Conservation (phyloP, 1,140 invertebrate genomes). For the Heterodera carotae region DNA sequence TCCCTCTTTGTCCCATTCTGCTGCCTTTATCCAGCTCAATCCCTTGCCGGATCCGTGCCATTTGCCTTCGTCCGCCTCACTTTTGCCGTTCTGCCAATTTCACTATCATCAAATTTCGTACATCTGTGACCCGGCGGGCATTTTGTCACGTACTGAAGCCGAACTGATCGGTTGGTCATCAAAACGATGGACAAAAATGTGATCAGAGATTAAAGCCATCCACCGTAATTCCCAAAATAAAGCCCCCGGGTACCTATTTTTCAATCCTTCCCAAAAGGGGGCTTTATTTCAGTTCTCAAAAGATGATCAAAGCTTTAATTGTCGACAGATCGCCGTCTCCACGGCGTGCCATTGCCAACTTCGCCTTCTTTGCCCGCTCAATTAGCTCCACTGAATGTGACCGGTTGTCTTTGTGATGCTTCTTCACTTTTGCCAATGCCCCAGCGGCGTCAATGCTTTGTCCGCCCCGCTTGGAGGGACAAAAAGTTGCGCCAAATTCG, state of each 20-base stretch:
- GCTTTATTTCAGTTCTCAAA: too few species aligned
- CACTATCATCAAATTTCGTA: slow-evolving; percentile 24
- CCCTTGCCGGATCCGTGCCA: slow-evolving; percentile 19
- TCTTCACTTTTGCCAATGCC: neutral
- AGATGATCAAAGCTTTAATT: too few species aligned
- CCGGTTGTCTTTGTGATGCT: slow-evolving; percentile 19
- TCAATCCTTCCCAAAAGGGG: too few species aligned
- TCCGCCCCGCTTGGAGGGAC: slow-evolving; percentile 9
- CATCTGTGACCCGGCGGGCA: slow-evolving; percentile 25
- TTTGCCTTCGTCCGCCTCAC: slow-evolving; percentile 10
- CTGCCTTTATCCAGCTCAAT: neutral
- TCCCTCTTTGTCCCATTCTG: neutral
- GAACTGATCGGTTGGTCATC: slow-evolving; percentile 24
- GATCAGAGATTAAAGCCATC: too few species aligned
- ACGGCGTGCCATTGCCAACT: neutral
- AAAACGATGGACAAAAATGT: neutral
- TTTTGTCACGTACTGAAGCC: slow-evolving; percentile 24
- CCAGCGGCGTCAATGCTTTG: neutral
- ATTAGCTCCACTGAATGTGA: slow-evolving; percentile 1
- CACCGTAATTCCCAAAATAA: too few species aligned
- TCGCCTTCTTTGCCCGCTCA: neutral
- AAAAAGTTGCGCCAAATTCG: slow-evolving; percentile 11
- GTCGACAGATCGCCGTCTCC: slow-evolving; percentile 1
- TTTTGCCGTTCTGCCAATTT: slow-evolving; percentile 19
- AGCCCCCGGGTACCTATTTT: too few species aligned